These are phyloP conservation scores for Acomys russatus DNA, from an alignment of 2,797 vertebrate genomes.

Conservation along the genomic window DNA sequence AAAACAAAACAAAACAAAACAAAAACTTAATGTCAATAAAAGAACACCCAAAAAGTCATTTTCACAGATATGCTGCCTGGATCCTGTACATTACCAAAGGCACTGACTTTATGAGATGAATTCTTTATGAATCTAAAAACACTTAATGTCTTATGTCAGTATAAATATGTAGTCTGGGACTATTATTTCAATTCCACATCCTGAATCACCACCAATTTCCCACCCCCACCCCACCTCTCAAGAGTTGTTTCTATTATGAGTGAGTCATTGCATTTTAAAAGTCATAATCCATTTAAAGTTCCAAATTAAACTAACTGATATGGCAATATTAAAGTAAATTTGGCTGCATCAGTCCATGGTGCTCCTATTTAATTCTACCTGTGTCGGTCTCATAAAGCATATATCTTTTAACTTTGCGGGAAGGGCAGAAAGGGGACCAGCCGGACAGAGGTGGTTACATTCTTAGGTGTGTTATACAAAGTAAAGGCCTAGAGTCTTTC, in stretches of 20 bases:
- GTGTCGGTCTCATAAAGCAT: not conserved
- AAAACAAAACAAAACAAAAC: too few relatives aligned
- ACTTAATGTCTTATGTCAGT: not conserved
- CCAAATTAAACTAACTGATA: slow-evolving; percentile 66
- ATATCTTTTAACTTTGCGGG: slow-evolving; percentile 19
- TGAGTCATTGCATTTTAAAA: slow-evolving; percentile 66
- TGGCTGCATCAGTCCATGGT: slow-evolving; percentile 23
- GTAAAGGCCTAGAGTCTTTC: slow-evolving; percentile 51
- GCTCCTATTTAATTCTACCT: slow-evolving; percentile 19
- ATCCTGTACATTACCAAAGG: slow-evolving; percentile 43
- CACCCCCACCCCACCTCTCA: not conserved
- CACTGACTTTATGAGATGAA: slow-evolving; percentile 1
- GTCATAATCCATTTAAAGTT: slow-evolving; percentile 59
- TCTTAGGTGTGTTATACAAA: slow-evolving; percentile 33
- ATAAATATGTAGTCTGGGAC: not conserved
- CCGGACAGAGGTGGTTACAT: not conserved
- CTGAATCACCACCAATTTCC: not conserved
- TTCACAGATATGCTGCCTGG: slow-evolving; percentile 41
- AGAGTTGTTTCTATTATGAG: slow-evolving; percentile 52
- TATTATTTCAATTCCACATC: slow-evolving; percentile 44
- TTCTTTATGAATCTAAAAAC: slow-evolving; percentile 43
- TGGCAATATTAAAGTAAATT: slow-evolving; percentile 64
- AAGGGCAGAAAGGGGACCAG: not conserved
- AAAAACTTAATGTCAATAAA: not conserved
- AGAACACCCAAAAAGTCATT: slow-evolving; percentile 36